phyloP scores from a whole-genome alignment of 2,888 invertebrate species.

The Caenorhabditis sulstoni region DNA sequence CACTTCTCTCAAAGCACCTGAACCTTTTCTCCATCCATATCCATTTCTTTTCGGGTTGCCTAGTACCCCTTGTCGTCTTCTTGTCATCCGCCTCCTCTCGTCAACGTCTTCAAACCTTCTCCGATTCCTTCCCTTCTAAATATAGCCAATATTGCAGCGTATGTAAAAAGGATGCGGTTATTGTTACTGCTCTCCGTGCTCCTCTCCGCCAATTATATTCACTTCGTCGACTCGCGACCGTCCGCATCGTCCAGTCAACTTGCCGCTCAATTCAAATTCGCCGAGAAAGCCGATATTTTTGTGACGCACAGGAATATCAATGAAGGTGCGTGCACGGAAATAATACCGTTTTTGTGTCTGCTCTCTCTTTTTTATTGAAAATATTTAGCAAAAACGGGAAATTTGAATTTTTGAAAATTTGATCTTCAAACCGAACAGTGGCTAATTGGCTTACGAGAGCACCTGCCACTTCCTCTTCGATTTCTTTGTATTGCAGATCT shows the following conservation, averaged over 20 bases:
- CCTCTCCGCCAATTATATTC: slow-evolving; percentile 4
- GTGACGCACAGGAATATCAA: slow-evolving; percentile 59
- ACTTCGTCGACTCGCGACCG: slow-evolving; percentile 16
- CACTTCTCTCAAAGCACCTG: too few species aligned
- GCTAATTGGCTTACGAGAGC: background rate
- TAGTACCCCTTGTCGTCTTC: slow-evolving; percentile 2
- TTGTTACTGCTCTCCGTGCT: slow-evolving; percentile 21
- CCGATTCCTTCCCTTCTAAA: background rate
- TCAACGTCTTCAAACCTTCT: slow-evolving; percentile 9
- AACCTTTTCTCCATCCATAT: background rate
- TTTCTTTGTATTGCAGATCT: slow-evolving; percentile 42
- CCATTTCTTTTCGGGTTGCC: background rate
- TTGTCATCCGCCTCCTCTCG: slow-evolving; percentile 18
- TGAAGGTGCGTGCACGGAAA: slow-evolving; percentile 43
- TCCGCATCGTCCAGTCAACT: slow-evolving; percentile 3
- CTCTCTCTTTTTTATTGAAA: slow-evolving; percentile 1
- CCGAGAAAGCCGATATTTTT: slow-evolving; percentile 58
- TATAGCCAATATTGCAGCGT: slow-evolving; percentile 15
- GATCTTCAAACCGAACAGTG: background rate
- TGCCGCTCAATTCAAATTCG: slow-evolving; percentile 54
- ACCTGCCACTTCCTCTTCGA: background rate
- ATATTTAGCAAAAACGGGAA: background rate
- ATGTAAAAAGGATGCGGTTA: slow-evolving; percentile 24
- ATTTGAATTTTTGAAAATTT: slow-evolving; percentile 1
- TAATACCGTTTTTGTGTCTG: too few species aligned